Conservation (phyloP, 2,797 vertebrate genomes). For the Vultur gryphus region DNA sequence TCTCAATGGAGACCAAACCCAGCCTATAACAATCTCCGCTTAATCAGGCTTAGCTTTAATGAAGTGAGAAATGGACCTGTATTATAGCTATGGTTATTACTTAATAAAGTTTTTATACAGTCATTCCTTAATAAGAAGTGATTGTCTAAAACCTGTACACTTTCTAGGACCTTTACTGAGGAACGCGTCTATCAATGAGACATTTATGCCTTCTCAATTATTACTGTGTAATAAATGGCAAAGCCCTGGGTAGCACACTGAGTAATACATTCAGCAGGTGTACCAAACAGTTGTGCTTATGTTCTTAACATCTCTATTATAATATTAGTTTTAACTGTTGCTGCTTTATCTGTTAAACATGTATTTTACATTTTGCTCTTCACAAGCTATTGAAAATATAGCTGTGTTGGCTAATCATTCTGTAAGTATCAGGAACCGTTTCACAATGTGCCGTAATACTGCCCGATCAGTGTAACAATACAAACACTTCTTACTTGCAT, state of each 20-base stretch:
- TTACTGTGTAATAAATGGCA: background rate
- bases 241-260: background rate
- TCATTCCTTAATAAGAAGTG: background rate
- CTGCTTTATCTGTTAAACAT: background rate
- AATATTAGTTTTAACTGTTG: background rate
- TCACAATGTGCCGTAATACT: background rate
- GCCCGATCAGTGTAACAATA: background rate
- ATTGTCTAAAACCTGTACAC: background rate
- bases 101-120: conserved; percentile 7
- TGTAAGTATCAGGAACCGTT: background rate
- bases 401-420: background rate
- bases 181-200: background rate
- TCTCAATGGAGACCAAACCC: background rate
- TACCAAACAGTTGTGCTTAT: background rate
- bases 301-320: background rate
- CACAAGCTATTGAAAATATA: background rate
- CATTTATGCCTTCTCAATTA: conserved; percentile 1
- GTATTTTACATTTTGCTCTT: background rate
- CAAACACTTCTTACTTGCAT: background rate
- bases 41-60: background rate
- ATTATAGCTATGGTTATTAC: background rate
- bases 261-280: background rate
- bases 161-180: background rate
- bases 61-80: background rate
- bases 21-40: background rate